Evolutionary conservation across 2,888 invertebrate genomes (phyloP).

Genomic region (Zygaena filipendulae): DNA sequence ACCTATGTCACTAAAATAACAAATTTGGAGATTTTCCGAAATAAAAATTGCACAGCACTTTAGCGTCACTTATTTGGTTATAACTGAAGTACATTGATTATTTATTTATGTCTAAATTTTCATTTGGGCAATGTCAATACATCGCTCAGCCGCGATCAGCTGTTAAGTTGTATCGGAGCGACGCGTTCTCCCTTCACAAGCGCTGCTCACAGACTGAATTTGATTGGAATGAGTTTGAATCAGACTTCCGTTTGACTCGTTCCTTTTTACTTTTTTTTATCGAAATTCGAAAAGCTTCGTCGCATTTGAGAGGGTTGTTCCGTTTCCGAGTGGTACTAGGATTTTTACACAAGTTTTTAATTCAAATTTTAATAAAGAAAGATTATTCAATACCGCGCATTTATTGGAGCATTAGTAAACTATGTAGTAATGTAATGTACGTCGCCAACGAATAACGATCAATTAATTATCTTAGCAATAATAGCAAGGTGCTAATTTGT

Average conservation of each 20-base stretch:
- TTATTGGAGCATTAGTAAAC: too few species aligned
- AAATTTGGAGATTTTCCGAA: conserved; percentile 4
- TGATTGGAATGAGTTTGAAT: conserved; percentile 19
- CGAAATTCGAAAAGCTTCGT: not conserved
- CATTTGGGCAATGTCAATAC: too few species aligned
- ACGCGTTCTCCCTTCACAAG: conserved; percentile 28
- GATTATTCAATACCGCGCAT: too few species aligned
- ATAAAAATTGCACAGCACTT: conserved; percentile 14
- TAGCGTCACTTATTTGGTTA: conserved; percentile 13
- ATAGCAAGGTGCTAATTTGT: too few species aligned
- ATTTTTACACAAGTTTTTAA: too few species aligned
- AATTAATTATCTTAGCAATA: too few species aligned
- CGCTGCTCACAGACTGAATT: conserved; percentile 44
- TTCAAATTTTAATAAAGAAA: too few species aligned
- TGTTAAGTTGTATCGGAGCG: conserved; percentile 23
- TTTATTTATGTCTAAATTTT: too few species aligned
- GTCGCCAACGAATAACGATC: too few species aligned
- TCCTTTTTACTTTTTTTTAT: too few species aligned
- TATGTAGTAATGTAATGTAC: too few species aligned
- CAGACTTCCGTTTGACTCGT: conserved; percentile 24
- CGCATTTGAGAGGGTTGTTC: conserved; percentile 27
- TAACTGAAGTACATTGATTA: conserved; percentile 23
- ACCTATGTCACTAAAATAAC: too few species aligned
- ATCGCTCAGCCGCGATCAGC: conserved; percentile 56
- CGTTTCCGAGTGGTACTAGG: conserved; percentile 23